phyloP scores from a whole-genome alignment of 2,888 invertebrate species.

The Halictus ligatus region DNA sequence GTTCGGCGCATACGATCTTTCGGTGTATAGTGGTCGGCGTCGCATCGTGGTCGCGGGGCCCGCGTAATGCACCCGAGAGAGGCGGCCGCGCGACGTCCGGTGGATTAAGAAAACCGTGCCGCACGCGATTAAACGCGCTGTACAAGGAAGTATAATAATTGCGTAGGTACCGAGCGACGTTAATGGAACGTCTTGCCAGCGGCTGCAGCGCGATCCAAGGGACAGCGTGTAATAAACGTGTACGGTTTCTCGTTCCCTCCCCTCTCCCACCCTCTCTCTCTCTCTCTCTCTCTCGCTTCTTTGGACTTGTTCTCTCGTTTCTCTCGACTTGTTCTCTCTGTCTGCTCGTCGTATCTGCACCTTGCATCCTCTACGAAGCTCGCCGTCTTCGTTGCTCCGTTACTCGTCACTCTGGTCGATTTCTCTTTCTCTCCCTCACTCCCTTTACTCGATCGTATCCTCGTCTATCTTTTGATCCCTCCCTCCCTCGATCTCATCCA shows the following conservation, averaged over 20 bases:
- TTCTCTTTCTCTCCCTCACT: constrained; percentile 11
- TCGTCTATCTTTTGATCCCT: constrained; percentile 16
- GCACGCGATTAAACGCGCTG: constrained; percentile 61
- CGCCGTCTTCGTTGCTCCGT: neutral
- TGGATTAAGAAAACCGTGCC: constrained; percentile 49
- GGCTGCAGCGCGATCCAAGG: constrained; percentile 63
- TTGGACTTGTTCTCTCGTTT: neutral
- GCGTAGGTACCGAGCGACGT: constrained; percentile 66
- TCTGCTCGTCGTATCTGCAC: constrained; percentile 39
- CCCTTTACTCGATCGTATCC: neutral
- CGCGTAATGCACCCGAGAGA: neutral
- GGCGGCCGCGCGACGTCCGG: constrained; percentile 6
- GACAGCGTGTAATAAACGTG: constrained; percentile 71
- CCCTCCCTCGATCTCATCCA: constrained; percentile 16
- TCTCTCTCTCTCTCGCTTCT: neutral
- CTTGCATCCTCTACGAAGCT: constrained; percentile 35
- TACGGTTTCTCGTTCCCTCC: constrained; percentile 59
- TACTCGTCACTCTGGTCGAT: constrained; percentile 16
- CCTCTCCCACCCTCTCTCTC: neutral
- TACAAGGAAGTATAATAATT: constrained; percentile 69
- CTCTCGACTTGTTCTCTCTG: constrained; percentile 14
- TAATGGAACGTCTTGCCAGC: constrained; percentile 70
- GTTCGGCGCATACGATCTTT: neutral
- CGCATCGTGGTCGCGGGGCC: neutral
- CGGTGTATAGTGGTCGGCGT: neutral